Conservation (phyloP, 2,888 invertebrate genomes). For the Zonitis immaculata region DNA sequence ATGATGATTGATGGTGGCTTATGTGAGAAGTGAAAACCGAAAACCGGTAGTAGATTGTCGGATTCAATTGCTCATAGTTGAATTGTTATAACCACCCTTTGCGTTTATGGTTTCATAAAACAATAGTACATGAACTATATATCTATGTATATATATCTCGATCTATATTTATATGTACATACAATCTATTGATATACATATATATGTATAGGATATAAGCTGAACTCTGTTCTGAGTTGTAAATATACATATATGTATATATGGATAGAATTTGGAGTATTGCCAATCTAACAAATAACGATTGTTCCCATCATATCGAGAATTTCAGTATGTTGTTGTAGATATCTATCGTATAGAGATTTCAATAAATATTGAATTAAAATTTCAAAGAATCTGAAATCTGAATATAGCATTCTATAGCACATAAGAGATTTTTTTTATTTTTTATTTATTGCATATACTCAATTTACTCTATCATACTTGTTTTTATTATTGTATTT, state of each 20-base stretch:
- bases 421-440: no score
- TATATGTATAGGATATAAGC: no score
- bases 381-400: background rate
- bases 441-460: no score
- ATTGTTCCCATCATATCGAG: background rate
- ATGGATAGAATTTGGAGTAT: conserved; percentile 6
- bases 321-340: background rate
- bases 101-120: conserved; percentile 21
- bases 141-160: no score
- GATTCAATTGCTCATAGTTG: conserved; percentile 27
- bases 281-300: conserved; percentile 4
- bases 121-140: conserved; percentile 8
- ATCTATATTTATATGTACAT: no score
- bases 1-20: no score
- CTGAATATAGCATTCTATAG: no score
- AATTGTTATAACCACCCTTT: conserved; percentile 25
- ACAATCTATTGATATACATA: no score
- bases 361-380: conserved; percentile 8
- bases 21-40: background rate
- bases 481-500: no score
- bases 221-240: background rate
- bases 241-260: no score
- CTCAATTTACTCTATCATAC: no score
- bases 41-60: conserved; percentile 15
- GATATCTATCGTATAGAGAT: background rate